Evolutionary conservation across 2,797 vertebrate genomes (phyloP).

Genomic region (Triplophysa yarkandensis): DNA sequence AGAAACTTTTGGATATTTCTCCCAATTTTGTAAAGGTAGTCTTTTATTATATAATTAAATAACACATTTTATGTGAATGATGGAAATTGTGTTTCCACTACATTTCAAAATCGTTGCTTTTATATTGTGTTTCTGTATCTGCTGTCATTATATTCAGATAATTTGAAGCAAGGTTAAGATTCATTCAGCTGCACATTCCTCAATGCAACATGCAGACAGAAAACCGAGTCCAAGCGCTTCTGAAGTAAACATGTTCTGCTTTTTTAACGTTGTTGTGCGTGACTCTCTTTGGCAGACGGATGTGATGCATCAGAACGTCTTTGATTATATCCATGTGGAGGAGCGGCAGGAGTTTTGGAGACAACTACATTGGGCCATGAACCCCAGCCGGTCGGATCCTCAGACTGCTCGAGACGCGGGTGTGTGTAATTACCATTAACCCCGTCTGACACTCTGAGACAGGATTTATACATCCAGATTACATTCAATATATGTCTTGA

Average conservation of each 20-base stretch:
- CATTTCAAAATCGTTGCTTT: not conserved
- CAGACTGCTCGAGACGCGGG: constrained; percentile 64
- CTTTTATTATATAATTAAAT: not conserved
- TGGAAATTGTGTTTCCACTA: not conserved
- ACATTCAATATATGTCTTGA: not conserved
- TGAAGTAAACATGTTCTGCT: constrained; percentile 16
- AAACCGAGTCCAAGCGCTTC: constrained; percentile 16
- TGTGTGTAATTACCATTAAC: constrained; percentile 48
- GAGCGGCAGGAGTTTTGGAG: constrained; percentile 83
- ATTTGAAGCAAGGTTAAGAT: not conserved
- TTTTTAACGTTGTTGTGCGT: constrained; percentile 36
- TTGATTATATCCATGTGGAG: constrained; percentile 87
- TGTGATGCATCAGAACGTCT: constrained; percentile 87
- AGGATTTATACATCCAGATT: not conserved
- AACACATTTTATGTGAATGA: not conserved
- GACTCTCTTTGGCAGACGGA: constrained; percentile 76
- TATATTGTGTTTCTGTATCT: not conserved
- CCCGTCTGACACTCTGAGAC: not conserved
- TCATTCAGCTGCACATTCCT: constrained; percentile 36
- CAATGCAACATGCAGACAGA: constrained; percentile 36
- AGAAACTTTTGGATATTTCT: not conserved
- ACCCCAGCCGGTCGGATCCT: constrained; percentile 70
- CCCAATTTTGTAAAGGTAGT: not conserved
- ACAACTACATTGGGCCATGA: constrained; percentile 89
- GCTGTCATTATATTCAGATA: not conserved